Evolutionary conservation across 2,888 invertebrate species (phyloP), one percentile per base, ranked within the genome.

Genomic region (Drosophila subsilvestris): DNA sequence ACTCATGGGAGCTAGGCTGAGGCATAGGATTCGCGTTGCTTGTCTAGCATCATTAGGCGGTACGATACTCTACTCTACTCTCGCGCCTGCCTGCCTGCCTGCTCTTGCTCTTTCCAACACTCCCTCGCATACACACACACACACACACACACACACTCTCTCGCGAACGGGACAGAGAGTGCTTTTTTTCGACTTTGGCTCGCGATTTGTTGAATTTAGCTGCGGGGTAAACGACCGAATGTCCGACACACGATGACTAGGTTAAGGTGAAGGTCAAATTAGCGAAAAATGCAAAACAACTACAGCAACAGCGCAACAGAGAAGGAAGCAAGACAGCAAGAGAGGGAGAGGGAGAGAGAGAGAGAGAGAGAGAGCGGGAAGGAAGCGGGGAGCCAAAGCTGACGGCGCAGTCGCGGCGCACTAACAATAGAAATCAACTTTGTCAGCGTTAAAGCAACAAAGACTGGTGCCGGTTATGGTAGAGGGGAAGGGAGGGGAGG

Each of bases 261-360:
- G 92, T 92, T 92, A 92, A 92, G 92, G 92, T 92, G 92, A 92
- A 92, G 92, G 92, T 90, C 92, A 92, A 87, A 88, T 83, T 80
- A 80, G 85, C 82, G 37, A 77, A 74, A 75, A 79, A 75, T 72
- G 66, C 70, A 61, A 72, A 63, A 79, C 72, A 56, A 75, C 55
- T 56, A 66, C 37, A 57, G 69, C 72, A 67, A 43, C 60, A 54
- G 59, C 58, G 63, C 63, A 53, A 56, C 22, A 49, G 42, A 56
- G 32, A 51, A 37, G 37, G 37, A 66, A 57, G 69, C 72, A 67
- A 27, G 60, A 50, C 56, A 58, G 62, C 61, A 48, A 56, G 29
- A 49, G 32, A 48, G 32, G 43, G 48, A 47, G 32, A 14, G 48
- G n/a, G 14, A 14, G 14, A 14, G 3, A 60, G 32, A 48, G 32